Percentiles rank a stretch among this genome's conserved stretches.
Conservation (phyloP, 1,140 invertebrate genomes). For the Formica exsecta region DNA sequence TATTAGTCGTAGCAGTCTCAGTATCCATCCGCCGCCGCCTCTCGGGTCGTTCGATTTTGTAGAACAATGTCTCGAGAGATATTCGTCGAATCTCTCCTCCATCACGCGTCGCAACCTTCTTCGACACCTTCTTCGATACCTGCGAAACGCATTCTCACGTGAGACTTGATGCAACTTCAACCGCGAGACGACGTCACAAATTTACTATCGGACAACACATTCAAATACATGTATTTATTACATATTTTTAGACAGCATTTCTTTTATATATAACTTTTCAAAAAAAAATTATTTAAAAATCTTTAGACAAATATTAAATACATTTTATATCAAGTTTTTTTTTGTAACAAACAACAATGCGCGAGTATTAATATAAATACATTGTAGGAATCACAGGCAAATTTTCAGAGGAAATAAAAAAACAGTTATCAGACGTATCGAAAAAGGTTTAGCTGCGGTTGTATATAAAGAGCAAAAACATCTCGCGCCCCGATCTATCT, state of each 20-base stretch:
- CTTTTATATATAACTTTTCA: not conserved
- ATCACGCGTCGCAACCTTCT: not conserved
- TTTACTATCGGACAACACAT: not conserved
- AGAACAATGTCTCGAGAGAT: not conserved
- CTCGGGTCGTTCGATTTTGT: slow-evolving; percentile 1
- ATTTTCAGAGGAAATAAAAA: not conserved
- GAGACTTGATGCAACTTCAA: not conserved
- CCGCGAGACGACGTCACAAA: not conserved
- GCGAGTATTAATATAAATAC: not conserved
- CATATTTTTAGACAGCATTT: no score
- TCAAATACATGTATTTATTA: not conserved
- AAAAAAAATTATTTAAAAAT: no score
- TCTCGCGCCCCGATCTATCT: not conserved
- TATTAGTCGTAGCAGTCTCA: not conserved
- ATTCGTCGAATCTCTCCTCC: not conserved
- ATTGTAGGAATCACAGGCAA: not conserved
- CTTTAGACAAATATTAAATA: not conserved
- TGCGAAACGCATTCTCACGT: not conserved
- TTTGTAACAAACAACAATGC: no score
- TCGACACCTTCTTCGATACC: not conserved
- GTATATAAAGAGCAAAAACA: not conserved
- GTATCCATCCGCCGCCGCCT: not conserved
- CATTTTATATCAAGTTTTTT: not conserved
- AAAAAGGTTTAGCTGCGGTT: not conserved
- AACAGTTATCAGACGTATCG: not conserved